A percentile compares a stretch with the other conserved stretches of the same genome.
These are phyloP conservation scores for Channa maculata DNA, from an alignment of 2,113 vertebrate species.

Conservation along the genomic window DNA sequence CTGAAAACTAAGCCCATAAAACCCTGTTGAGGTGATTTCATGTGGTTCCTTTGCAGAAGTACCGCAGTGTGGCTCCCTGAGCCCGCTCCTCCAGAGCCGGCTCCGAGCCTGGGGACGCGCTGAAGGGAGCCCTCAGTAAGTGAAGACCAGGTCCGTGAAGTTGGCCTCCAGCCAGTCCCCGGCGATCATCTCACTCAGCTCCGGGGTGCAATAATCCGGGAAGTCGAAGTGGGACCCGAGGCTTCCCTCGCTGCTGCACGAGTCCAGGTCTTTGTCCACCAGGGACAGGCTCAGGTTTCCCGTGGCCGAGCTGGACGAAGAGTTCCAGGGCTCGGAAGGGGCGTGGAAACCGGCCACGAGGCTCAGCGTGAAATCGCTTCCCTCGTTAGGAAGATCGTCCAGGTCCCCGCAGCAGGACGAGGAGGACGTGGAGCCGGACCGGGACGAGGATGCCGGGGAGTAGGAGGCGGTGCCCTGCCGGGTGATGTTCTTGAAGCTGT, in stretches of 20 bases:
- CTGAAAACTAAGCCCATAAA: slow-evolving; percentile 81
- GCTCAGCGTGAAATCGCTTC: slow-evolving; percentile 88
- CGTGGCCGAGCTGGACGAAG: slow-evolving; percentile 45
- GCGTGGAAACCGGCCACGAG: slow-evolving; percentile 87
- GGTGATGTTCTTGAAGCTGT: slow-evolving; percentile 95
- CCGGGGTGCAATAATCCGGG: slow-evolving; percentile 95
- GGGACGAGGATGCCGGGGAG: slow-evolving; percentile 79
- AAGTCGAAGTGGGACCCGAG: slow-evolving; percentile 96
- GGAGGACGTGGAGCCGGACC: slow-evolving; percentile 76
- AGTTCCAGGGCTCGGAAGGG: slow-evolving; percentile 80
- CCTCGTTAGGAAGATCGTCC: slow-evolving; percentile 88
- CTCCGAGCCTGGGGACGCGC: not conserved
- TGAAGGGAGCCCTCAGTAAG: slow-evolving; percentile 82
- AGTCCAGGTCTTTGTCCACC: slow-evolving; percentile 94
- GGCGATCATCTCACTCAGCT: slow-evolving; percentile 96
- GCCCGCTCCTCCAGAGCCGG: slow-evolving; percentile 6
- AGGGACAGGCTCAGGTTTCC: slow-evolving; percentile 91
- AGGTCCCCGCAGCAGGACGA: slow-evolving; percentile 86
- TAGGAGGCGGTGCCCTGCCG: slow-evolving; percentile 84
- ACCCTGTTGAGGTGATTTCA: slow-evolving; percentile 81
- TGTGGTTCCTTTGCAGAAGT: slow-evolving; percentile 44
- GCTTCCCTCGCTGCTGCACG: slow-evolving; percentile 90
- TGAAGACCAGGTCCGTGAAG: slow-evolving; percentile 96
- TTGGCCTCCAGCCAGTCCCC: slow-evolving; percentile 96
- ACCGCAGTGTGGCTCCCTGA: slow-evolving; percentile 34